Evolutionary conservation across 2,888 invertebrate species (phyloP), one percentile per base, ranked within the genome.

Genomic region (Drosophila birchii): DNA sequence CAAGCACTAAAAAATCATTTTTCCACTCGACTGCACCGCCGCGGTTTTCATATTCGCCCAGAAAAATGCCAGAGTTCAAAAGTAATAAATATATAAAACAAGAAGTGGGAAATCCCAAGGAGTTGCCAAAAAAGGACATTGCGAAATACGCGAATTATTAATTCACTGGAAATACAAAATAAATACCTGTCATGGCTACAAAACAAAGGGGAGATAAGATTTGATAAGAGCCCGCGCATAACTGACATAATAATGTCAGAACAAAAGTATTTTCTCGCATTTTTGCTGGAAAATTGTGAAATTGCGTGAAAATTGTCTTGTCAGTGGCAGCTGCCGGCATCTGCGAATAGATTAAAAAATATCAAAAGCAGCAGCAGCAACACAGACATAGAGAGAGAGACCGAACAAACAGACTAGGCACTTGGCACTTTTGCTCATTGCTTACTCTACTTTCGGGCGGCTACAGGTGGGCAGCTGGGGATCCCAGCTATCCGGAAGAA

Each of bases 221-320:
- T 70, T 47, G 26, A 47, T 62, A 53, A 32, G 45, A 53, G 23
- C 36, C 36, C 29, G 23, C 53, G 38, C 9, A 68, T 49, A 77
- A 49, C 63, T 78, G 83, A 70, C 80, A 81, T 61, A 72, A 78
- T 71, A 78, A 61, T 78, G 82, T 68, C 81, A 79, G 47, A n/a
- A 63, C 64, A 71, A 81, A 72, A 51, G 47, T 64, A 47, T 41
- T 67, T 39, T 18, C 43, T 47, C 49, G 16, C 41, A 47, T 41
- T 54, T 36, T 49, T 60, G 68, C 57, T 69, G 70, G 49, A 38
- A 63, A 81, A 68, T 64, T 58, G 74, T 44, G 66, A 78, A 82
- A 86, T 76, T 80, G 78, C 86, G 81, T 74, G 76, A 82, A 80
- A 76, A 75, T 72, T 72, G 71, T 76, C 76, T 75, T 76, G 86